phyloP scores from a whole-genome alignment of 2,113 vertebrate genomes.

The Misgurnus anguillicaudatus region DNA sequence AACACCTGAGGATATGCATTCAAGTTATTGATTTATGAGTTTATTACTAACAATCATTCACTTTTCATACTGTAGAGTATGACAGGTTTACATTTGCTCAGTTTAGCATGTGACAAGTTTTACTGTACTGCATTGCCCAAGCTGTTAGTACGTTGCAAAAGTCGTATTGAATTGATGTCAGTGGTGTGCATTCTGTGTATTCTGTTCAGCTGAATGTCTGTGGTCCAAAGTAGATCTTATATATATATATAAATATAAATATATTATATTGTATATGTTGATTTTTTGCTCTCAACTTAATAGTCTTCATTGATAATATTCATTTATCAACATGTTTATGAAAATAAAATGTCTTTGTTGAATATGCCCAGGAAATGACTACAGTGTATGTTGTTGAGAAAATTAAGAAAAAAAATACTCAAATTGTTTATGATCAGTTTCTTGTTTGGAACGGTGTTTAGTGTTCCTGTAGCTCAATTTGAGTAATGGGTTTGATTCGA shows the following conservation, averaged over 20 bases:
- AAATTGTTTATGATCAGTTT: slow-evolving; percentile 1
- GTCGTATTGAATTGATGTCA: slow-evolving; percentile 40
- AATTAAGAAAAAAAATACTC: slow-evolving; percentile 9
- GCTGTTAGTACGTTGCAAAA: slow-evolving; percentile 44
- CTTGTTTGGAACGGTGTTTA: not conserved
- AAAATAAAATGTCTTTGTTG: slow-evolving; percentile 42
- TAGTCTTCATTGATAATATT: slow-evolving; percentile 57
- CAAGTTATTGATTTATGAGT: slow-evolving; percentile 13
- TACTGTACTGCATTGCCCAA: slow-evolving; percentile 31
- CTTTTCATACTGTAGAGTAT: slow-evolving; percentile 3
- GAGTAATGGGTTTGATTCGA: too few species aligned
- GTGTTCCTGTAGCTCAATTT: too few species aligned
- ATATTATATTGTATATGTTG: slow-evolving; percentile 59
- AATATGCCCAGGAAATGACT: slow-evolving; percentile 43
- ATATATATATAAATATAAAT: slow-evolving; percentile 5
- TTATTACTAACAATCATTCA: slow-evolving; percentile 21
- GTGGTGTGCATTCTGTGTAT: slow-evolving; percentile 48
- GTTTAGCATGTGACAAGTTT: slow-evolving; percentile 45
- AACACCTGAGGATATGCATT: slow-evolving; percentile 26
- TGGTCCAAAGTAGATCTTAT: slow-evolving; percentile 57
- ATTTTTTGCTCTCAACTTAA: slow-evolving; percentile 61
- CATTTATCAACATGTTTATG: slow-evolving; percentile 42
- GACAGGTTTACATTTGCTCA: slow-evolving; percentile 29
- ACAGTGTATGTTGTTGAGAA: slow-evolving; percentile 37
- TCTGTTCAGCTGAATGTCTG: slow-evolving; percentile 62